These are phyloP conservation scores for Drosophila sproati DNA, from an alignment of 1,140 invertebrate genomes.

Conservation along the genomic window DNA sequence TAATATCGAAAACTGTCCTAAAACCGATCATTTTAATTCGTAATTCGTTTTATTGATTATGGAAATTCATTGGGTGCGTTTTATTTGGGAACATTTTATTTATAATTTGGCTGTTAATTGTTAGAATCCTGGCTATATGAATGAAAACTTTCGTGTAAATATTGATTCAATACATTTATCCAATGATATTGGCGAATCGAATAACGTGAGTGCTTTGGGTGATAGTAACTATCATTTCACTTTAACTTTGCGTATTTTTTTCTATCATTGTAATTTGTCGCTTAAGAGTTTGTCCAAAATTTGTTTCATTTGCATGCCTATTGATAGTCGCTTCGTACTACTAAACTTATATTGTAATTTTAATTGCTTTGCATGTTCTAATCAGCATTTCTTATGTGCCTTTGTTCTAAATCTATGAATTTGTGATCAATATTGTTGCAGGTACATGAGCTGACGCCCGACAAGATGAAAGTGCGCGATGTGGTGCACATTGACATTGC, in stretches of 20 bases:
- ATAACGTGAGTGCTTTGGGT: slow-evolving; percentile 90
- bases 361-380: slow-evolving; percentile 56
- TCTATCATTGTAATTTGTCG: slow-evolving; percentile 31
- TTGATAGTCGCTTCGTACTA: not conserved
- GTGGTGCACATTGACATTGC: slow-evolving; percentile 97
- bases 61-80: slow-evolving; percentile 45
- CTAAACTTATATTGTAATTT: slow-evolving; percentile 1
- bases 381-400: not conserved
- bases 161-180: slow-evolving; percentile 97
- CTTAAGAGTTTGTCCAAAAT: slow-evolving; percentile 43
- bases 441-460: slow-evolving; percentile 95
- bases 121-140: slow-evolving; percentile 99
- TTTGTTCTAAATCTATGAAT: not conserved
- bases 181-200: slow-evolving; percentile 91
- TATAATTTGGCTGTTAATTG: slow-evolving; percentile 36
- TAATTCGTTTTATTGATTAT: slow-evolving; percentile 39
- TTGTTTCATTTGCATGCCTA: slow-evolving; percentile 42
- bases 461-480: slow-evolving; percentile 95
- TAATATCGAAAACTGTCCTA: not conserved
- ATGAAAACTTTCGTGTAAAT: slow-evolving; percentile 97
- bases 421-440: slow-evolving; percentile 76
- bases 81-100: slow-evolving; percentile 20
- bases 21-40: slow-evolving; percentile 41
- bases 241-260: slow-evolving; percentile 32
- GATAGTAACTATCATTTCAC: slow-evolving; percentile 13